Evolutionary conservation across 2,113 vertebrate species (phyloP).

Genomic region (Eudyptes chrysolophus): DNA sequence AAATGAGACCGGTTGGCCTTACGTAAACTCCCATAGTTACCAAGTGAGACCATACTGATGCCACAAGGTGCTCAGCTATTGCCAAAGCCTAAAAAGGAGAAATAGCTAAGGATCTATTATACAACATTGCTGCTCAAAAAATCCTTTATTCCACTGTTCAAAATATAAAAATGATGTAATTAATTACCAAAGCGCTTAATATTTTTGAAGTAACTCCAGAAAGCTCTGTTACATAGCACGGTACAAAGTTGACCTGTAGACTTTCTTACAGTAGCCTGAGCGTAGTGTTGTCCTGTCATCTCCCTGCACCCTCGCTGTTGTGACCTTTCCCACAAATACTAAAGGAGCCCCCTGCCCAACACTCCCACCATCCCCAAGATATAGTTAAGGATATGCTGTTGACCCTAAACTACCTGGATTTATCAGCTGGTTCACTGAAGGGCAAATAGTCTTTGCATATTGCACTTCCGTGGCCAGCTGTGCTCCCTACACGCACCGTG

Average conservation of each 20-base stretch:
- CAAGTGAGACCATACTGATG: not conserved
- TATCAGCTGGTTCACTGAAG: not conserved
- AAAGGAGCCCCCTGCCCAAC: rapidly evolving
- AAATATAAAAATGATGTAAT: not conserved
- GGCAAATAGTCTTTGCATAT: not conserved
- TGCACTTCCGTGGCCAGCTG: not conserved
- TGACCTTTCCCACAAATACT: not conserved
- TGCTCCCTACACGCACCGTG: not conserved
- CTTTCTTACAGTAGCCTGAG: not conserved
- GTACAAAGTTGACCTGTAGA: not conserved
- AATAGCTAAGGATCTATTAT: not conserved
- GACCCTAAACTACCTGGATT: not conserved
- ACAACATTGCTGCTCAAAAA: not conserved
- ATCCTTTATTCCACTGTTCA: not conserved
- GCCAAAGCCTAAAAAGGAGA: not conserved
- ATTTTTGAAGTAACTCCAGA: not conserved
- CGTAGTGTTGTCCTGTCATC: not conserved
- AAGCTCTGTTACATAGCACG: not conserved
- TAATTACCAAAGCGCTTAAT: not conserved
- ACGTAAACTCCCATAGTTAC: not conserved
- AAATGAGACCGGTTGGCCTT: not conserved
- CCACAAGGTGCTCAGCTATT: not conserved
- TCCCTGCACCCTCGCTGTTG: not conserved
- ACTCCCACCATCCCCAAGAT: not conserved
- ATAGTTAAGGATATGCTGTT: not conserved